Evolutionary conservation across 2,113 vertebrate species (phyloP).

Genomic region (Strix uralensis): DNA sequence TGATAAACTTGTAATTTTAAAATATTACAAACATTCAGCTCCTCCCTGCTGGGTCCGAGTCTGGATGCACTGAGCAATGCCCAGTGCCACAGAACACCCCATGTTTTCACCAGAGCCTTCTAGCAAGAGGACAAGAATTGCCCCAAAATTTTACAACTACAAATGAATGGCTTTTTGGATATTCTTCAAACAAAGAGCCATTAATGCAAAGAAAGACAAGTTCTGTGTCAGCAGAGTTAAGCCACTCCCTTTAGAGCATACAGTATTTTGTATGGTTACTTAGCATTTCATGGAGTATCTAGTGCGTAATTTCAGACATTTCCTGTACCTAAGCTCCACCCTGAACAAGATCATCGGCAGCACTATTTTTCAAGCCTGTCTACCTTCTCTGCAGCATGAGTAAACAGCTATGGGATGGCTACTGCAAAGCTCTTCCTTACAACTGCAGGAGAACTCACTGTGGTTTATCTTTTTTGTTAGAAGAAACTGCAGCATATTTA

Average conservation of each 20-base stretch:
- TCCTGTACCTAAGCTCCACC: constrained; percentile 64
- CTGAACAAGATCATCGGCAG: neutral
- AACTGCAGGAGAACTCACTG: neutral
- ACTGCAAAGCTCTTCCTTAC: neutral
- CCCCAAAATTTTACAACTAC: neutral
- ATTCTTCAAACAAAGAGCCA: neutral
- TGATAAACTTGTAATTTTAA: neutral
- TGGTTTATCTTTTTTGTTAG: constrained; percentile 5
- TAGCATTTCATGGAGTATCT: neutral
- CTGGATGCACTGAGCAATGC: neutral
- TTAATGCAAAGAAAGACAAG: neutral
- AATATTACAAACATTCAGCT: neutral
- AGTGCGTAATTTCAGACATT: constrained; percentile 51
- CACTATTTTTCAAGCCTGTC: neutral
- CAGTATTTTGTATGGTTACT: neutral
- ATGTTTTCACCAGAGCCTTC: neutral
- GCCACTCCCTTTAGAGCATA: neutral
- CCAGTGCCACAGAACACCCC: neutral
- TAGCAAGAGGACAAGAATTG: neutral
- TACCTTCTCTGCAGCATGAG: neutral
- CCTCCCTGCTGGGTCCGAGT: neutral
- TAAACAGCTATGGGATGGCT: constrained; percentile 13
- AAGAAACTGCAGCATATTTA: neutral
- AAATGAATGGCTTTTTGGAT: neutral
- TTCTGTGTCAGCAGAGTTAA: neutral